A percentile compares a stretch with the other conserved stretches of the same genome.
These are phyloP conservation scores for Caenorhabditis sinica DNA, from an alignment of 2,888 invertebrate genomes.

Conservation along the genomic window DNA sequence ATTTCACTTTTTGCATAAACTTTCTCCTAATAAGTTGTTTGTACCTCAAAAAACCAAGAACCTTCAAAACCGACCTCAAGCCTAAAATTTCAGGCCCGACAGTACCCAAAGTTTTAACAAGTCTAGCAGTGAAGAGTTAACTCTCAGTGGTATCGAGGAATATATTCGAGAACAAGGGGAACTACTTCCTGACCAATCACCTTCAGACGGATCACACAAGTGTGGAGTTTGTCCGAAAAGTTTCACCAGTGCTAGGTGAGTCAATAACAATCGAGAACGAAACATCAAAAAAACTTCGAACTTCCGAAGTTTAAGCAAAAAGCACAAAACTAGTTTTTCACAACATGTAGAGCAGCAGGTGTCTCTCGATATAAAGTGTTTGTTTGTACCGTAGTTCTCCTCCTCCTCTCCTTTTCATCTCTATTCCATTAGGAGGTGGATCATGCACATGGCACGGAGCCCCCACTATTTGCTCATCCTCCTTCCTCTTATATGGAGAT, in stretches of 20 bases:
- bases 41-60: no score
- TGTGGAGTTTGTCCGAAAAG: constrained; percentile 99
- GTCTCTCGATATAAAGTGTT: constrained; percentile 11
- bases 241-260: constrained; percentile 90
- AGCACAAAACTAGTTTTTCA: no score
- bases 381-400: constrained; percentile 40
- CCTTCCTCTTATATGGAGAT: not conserved
- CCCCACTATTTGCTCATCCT: constrained; percentile 52
- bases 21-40: no score
- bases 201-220: constrained; percentile 91
- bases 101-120: constrained; percentile 40
- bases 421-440: constrained; percentile 52
- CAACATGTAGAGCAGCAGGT: constrained; percentile 11
- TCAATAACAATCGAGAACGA: no score
- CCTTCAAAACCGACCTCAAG: no score
- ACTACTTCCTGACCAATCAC: constrained; percentile 66
- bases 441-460: constrained; percentile 17
- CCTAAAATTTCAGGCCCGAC: constrained; percentile 45
- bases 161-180: constrained; percentile 67
- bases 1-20: no score
- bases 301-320: no score
- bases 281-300: no score
- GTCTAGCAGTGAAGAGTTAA: constrained; percentile 26
- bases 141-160: constrained; percentile 32
- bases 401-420: constrained; percentile 3